A percentile compares a stretch with the other conserved stretches of the same genome.
Conservation (phyloP, 2,888 invertebrate genomes). For the Noctua janthina region DNA sequence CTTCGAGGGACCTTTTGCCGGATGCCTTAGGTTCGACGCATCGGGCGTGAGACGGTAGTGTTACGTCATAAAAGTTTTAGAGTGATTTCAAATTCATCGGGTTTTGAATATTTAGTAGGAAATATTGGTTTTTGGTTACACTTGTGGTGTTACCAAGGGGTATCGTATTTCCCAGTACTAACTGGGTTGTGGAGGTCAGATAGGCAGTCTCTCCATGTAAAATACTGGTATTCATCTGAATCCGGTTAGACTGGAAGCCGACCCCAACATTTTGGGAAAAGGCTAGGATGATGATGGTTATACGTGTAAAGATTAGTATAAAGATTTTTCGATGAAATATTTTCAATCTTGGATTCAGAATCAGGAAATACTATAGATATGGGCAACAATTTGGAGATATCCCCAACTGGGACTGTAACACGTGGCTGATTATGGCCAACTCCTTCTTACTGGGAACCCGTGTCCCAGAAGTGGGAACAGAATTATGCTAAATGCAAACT, state of each 20-base stretch:
- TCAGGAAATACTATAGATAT: neutral
- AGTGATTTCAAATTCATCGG: slow-evolving; percentile 48
- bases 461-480: neutral
- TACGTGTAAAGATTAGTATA: no score
- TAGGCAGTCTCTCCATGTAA: no score
- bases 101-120: slow-evolving; percentile 6
- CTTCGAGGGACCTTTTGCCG: slow-evolving; percentile 79
- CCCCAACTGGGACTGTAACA: neutral
- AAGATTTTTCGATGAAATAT: neutral
- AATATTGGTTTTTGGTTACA: slow-evolving; percentile 11
- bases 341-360: neutral
- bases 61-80: slow-evolving; percentile 50
- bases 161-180: no score
- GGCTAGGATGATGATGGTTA: no score
- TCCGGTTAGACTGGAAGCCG: no score
- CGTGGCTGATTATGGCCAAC: neutral
- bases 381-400: neutral
- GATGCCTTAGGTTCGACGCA: slow-evolving; percentile 76
- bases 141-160: neutral
- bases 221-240: no score
- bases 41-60: slow-evolving; percentile 63
- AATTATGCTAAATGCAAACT: neutral
- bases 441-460: neutral
- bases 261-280: no score
- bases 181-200: no score